Base-by-base conservation (phyloP, 2,113 vertebrate genomes). In the Hirundichthys speculiger region DNA sequence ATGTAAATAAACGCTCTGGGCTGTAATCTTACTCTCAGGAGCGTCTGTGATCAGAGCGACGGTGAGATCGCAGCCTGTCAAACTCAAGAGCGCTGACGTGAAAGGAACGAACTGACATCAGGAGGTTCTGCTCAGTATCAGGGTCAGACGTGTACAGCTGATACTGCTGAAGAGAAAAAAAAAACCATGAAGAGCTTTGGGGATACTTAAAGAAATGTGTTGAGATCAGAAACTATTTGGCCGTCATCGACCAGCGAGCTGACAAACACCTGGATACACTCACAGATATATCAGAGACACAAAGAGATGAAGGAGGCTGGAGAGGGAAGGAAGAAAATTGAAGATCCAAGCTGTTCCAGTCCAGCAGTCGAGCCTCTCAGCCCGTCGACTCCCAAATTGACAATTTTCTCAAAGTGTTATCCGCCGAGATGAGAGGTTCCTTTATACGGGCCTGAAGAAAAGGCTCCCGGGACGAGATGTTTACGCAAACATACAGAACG, bases 331-430 rank as follows among this genome's bases (percentile, higher is more conserved):
- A 48, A 30, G 46, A 51, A 22, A 34, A 34, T 34, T 34, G 30
- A 34, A 34, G 30, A 34, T 34, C 6, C 30, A 34, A 34, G 51
- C 38, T 41, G 77, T 75, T 85, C 69, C 54, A 53, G 54, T 64
- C 72, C 63, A 68, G 72, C 72, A 68, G 65, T 64, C 71, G 58
- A 51, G 59, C 75, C 63, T 64, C 34, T 45, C 56, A 43, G 30
- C 22, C 45, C 65, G 59, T 62, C 16, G 3, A 6, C 69, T 59
- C 64, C 1, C 61, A 80, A 74, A 77, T 68, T 77, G 82, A 80
- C 77, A 71, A 77, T 84, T 68, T 84, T 49, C 58, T 77, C 53
- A 21, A 45, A 80, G 40, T 62, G 76, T 74, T 72, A 81, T 75
- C 71, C 41, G 25, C 27, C 56, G 64, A 86, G 69, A 57, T 22